phyloP scores from a whole-genome alignment of 1,140 invertebrate genomes.

The Apolygus lucorum region DNA sequence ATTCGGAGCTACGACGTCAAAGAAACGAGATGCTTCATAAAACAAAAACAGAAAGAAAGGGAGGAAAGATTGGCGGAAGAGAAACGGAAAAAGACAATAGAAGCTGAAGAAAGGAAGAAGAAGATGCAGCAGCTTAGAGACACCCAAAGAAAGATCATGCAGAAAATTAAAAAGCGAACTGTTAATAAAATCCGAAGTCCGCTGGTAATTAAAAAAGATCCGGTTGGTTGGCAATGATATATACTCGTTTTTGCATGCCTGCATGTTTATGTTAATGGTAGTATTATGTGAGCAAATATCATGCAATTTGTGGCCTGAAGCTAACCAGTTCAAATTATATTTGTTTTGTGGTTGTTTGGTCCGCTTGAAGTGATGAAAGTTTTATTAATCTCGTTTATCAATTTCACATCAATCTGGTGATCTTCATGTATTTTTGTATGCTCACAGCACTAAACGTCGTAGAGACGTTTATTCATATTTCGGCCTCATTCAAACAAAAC shows the following conservation, averaged over 20 bases:
- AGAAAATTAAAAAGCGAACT: slow-evolving; percentile 3
- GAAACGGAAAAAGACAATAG: slow-evolving; percentile 7
- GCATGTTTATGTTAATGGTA: no score
- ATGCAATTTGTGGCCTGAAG: no score
- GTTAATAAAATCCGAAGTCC: neutral
- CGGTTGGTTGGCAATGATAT: neutral
- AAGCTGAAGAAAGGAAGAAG: slow-evolving; percentile 8
- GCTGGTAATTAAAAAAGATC: neutral
- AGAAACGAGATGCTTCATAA: slow-evolving; percentile 7
- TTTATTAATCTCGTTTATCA: no score
- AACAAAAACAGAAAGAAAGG: slow-evolving; percentile 18
- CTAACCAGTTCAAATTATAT: no score
- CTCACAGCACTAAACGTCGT: no score
- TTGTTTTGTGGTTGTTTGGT: no score
- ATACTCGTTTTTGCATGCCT: neutral
- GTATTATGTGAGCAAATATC: no score
- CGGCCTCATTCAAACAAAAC: no score
- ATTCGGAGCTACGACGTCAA: slow-evolving; percentile 15
- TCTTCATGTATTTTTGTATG: no score
- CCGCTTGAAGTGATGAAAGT: no score
- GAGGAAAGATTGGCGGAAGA: neutral
- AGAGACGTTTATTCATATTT: no score
- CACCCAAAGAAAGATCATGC: slow-evolving; percentile 15
- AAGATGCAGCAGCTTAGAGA: slow-evolving; percentile 7
- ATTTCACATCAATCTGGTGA: no score